These are phyloP conservation scores for Istiophorus platypterus DNA, from an alignment of 2,113 vertebrate genomes.

Conservation along the genomic window DNA sequence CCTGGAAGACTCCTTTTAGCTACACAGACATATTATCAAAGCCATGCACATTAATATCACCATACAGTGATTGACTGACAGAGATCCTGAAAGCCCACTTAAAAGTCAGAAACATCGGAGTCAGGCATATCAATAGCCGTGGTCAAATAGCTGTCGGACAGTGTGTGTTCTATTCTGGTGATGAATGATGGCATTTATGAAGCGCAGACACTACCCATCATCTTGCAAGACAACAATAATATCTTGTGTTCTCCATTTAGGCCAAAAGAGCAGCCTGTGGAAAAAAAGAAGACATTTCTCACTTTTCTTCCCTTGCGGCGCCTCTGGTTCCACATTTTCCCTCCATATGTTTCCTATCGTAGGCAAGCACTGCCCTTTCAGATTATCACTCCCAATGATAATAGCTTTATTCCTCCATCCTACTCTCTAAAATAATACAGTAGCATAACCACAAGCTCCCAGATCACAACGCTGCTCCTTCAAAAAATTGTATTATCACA, in stretches of 20 bases:
- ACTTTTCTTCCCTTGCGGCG: constrained; percentile 18
- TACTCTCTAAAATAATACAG: not conserved
- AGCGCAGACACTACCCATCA: constrained; percentile 50
- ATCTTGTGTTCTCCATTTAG: constrained; percentile 66
- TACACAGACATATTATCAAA: too few relatives aligned
- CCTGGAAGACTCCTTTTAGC: not conserved
- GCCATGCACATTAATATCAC: not conserved
- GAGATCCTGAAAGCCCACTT: not conserved
- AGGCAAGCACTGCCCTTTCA: not conserved
- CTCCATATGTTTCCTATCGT: not conserved
- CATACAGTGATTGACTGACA: not conserved
- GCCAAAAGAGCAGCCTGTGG: constrained; percentile 22
- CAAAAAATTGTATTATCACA: constrained; percentile 30
- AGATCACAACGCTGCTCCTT: not conserved
- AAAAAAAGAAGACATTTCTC: constrained; percentile 31
- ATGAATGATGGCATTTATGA: constrained; percentile 78
- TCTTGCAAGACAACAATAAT: constrained; percentile 67
- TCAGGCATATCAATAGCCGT: constrained; percentile 22
- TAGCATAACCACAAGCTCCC: not conserved
- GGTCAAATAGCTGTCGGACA: constrained; percentile 51
- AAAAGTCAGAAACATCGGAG: constrained; percentile 16
- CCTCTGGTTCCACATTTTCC: constrained; percentile 20
- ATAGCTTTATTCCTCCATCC: constrained; percentile 2
- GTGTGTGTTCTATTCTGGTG: constrained; percentile 58
- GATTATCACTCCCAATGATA: not conserved